phyloP scores from a whole-genome alignment of 1,140 invertebrate species.

The Mizuhopecten yessoensis region DNA sequence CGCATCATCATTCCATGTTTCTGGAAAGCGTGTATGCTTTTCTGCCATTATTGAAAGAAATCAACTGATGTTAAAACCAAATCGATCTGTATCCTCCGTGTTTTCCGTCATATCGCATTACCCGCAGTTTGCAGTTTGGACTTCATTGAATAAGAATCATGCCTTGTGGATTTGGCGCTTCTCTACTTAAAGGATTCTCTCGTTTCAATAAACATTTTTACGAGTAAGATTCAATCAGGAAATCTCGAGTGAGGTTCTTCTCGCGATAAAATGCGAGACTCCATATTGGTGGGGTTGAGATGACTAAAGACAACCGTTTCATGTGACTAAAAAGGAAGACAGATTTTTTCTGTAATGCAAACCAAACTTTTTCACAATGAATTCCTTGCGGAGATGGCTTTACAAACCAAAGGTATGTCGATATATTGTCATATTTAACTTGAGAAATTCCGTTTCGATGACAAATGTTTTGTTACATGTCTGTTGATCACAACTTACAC shows the following conservation, averaged over 20 bases:
- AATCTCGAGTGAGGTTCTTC: slow-evolving; percentile 6
- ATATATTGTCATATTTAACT: background rate
- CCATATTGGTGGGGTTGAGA: slow-evolving; percentile 21
- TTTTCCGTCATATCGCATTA: background rate
- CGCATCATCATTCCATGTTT: slow-evolving; percentile 74
- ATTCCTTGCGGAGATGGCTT: slow-evolving; percentile 95
- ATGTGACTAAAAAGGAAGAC: slow-evolving; percentile 50
- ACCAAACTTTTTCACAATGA: slow-evolving; percentile 86
- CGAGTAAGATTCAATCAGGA: background rate
- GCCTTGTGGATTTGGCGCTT: slow-evolving; percentile 3
- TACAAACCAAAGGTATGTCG: slow-evolving; percentile 94
- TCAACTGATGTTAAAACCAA: background rate
- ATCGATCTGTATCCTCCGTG: background rate
- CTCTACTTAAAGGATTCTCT: background rate
- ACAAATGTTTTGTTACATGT: slow-evolving; percentile 35
- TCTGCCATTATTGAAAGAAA: background rate
- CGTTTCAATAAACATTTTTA: background rate
- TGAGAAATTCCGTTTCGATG: background rate
- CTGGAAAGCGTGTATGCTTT: slow-evolving; percentile 51
- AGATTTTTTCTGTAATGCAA: slow-evolving; percentile 50
- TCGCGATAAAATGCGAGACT: background rate
- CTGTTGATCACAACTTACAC: slow-evolving; percentile 49
- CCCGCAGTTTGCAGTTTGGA: background rate
- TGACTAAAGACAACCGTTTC: slow-evolving; percentile 21
- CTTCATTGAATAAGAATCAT: background rate